phyloP scores from a whole-genome alignment of 2,797 vertebrate species.

The Lepilemur ruficaudatus region DNA sequence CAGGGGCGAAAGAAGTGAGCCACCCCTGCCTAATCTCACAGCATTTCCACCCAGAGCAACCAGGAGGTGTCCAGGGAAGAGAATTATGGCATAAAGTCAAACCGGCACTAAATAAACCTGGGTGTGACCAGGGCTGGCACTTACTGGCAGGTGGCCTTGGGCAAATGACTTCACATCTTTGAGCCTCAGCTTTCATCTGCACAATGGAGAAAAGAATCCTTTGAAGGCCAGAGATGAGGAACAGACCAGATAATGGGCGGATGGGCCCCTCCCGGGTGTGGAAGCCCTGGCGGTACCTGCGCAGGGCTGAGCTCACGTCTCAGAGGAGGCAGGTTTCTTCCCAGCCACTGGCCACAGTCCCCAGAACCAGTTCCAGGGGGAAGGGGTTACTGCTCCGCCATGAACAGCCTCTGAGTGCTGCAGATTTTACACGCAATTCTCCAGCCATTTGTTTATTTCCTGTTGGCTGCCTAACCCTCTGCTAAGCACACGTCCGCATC shows the following conservation, averaged over 20 bases:
- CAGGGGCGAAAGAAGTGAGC: fast-evolving
- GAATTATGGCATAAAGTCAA: neutral
- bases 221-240: too few species aligned
- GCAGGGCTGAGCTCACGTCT: fast-evolving
- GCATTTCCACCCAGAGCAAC: neutral
- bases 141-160: neutral
- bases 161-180: neutral
- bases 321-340: neutral
- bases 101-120: too few species aligned
- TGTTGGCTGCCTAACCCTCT: fast-evolving
- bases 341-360: fast-evolving
- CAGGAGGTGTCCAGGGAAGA: neutral
- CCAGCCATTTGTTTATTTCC: neutral
- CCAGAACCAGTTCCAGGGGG: neutral
- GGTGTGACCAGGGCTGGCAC: neutral
- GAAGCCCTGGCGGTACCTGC: fast-evolving
- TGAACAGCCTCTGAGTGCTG: neutral
- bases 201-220: neutral
- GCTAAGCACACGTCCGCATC: fast-evolving
- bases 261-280: fast-evolving
- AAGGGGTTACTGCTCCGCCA: neutral
- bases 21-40: neutral
- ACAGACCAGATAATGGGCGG: fast-evolving
- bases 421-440: neutral
- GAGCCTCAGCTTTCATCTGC: neutral